Conservation (phyloP, 2,888 invertebrate genomes). For the Conchocele bisecta region DNA sequence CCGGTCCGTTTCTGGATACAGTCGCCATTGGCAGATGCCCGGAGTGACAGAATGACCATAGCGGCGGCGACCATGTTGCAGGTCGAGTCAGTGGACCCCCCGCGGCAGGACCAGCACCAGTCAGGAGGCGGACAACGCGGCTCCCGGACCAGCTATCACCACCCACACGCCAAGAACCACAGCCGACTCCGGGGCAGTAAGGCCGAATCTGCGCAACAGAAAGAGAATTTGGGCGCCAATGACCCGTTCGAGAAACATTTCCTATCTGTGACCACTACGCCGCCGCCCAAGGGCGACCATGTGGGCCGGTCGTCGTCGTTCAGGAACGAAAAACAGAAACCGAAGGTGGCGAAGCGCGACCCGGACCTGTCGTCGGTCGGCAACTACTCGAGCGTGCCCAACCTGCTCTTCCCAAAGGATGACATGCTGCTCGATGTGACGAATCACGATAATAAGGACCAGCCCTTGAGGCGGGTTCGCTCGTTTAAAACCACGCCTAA, state of each 20-base stretch:
- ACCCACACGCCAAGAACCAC: too few species aligned
- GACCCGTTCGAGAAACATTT: conserved; percentile 58
- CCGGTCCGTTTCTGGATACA: too few species aligned
- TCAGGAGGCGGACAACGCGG: too few species aligned
- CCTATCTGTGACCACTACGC: conserved; percentile 23
- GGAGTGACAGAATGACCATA: too few species aligned
- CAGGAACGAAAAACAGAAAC: conserved; percentile 52
- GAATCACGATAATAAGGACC: conserved; percentile 25
- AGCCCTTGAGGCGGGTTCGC: conserved; percentile 86
- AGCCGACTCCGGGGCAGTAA: too few species aligned
- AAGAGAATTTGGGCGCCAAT: conserved; percentile 30
- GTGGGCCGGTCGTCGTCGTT: conserved; percentile 51
- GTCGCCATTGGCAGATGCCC: too few species aligned
- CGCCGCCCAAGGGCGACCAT: conserved; percentile 15
- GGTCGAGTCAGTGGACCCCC: too few species aligned
- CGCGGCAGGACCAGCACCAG: too few species aligned
- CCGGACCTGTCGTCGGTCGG: conserved; percentile 24
- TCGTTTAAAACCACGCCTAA: conserved; percentile 97
- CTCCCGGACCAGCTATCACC: too few species aligned
- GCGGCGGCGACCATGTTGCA: too few species aligned
- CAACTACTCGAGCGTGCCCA: conserved; percentile 54
- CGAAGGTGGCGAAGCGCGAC: conserved; percentile 31
- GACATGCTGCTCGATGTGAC: conserved; percentile 23
- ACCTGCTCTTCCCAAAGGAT: conserved; percentile 56
- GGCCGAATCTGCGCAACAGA: too few species aligned